These are phyloP conservation scores for Bombus superbus DNA, from an alignment of 1,140 invertebrate species.

Conservation along the genomic window DNA sequence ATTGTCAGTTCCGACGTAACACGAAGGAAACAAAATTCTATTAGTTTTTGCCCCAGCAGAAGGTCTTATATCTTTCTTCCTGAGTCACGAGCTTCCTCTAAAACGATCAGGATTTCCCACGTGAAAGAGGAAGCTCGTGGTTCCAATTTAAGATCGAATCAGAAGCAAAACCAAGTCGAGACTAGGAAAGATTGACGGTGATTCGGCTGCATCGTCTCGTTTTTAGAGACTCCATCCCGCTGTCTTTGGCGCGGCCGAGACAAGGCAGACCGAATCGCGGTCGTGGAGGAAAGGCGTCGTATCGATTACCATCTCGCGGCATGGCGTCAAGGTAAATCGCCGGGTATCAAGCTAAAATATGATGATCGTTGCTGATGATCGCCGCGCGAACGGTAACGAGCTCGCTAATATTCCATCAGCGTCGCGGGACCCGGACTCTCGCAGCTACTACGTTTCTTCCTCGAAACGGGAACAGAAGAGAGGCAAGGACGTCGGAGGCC, in stretches of 20 bases:
- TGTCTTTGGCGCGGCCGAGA: background rate
- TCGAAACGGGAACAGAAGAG: constrained; percentile 46
- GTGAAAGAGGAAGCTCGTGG: background rate
- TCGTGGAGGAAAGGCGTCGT: constrained; percentile 65
- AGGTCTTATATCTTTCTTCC: background rate
- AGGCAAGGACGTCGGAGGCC: constrained; percentile 24
- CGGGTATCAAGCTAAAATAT: constrained; percentile 80
- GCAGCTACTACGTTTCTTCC: constrained; percentile 11
- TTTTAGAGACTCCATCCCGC: constrained; percentile 14
- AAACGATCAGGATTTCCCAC: background rate
- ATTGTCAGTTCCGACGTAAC: background rate
- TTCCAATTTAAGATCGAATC: background rate
- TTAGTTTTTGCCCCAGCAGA: background rate
- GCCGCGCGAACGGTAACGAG: constrained; percentile 75
- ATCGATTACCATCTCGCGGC: constrained; percentile 75
- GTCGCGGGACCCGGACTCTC: background rate
- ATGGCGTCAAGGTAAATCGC: constrained; percentile 75
- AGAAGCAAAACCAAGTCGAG: background rate
- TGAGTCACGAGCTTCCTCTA: background rate
- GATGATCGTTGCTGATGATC: constrained; percentile 78
- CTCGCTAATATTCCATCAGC: constrained; percentile 74
- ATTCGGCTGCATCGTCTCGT: background rate
- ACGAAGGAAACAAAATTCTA: background rate
- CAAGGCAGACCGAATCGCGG: constrained; percentile 17
- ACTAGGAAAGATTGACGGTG: background rate